These are phyloP conservation scores for Echiichthys vipera DNA, from an alignment of 2,797 vertebrate genomes.

Conservation along the genomic window DNA sequence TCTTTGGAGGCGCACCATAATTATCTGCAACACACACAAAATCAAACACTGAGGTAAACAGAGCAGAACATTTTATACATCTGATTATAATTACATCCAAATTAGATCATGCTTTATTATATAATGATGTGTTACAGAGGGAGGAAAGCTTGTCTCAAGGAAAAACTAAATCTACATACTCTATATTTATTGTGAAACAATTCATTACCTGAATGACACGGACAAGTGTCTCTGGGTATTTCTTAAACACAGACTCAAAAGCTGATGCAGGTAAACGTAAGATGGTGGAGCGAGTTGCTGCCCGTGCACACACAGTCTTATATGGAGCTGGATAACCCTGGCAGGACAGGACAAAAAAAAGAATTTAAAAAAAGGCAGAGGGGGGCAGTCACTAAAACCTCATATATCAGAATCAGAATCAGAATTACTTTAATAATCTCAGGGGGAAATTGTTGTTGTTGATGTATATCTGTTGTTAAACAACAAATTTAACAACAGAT, in stretches of 20 bases:
- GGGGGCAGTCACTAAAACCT: background rate
- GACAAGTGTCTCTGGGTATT: conserved; percentile 95
- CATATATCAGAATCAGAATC: no score
- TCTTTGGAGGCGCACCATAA: conserved; percentile 96
- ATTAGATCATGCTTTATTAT: conserved; percentile 11
- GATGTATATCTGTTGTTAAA: no score
- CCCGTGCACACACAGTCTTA: conserved; percentile 92
- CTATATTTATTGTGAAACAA: background rate
- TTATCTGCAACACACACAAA: conserved; percentile 86
- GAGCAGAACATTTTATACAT: conserved; percentile 21
- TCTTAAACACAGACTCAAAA: conserved; percentile 94
- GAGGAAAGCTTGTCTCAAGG: background rate
- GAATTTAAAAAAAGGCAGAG: background rate
- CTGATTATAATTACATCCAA: conserved; percentile 3
- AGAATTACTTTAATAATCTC: no score
- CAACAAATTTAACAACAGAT: no score
- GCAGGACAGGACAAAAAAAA: background rate
- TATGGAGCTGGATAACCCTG: conserved; percentile 94
- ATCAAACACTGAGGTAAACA: conserved; percentile 33
- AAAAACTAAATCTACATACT: conserved; percentile 1
- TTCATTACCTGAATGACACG: conserved; percentile 91
- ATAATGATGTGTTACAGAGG: background rate
- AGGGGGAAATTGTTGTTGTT: no score
- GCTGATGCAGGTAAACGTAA: conserved; percentile 92
- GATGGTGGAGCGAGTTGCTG: conserved; percentile 89